phyloP scores from a whole-genome alignment of 2,113 vertebrate genomes.

The Solea senegalensis region DNA sequence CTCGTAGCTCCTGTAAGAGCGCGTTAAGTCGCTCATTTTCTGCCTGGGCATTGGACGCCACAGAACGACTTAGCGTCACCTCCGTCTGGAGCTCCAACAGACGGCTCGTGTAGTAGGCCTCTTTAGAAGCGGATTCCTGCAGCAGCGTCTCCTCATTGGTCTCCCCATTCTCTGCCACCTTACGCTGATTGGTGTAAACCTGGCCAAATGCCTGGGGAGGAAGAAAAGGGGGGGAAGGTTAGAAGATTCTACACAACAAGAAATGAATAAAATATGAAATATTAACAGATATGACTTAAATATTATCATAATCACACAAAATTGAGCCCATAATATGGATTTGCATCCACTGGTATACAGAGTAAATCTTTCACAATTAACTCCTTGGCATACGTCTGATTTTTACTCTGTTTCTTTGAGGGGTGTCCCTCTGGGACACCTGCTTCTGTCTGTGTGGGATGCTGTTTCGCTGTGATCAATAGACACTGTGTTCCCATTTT shows the following conservation, averaged over 20 bases:
- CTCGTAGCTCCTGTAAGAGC: constrained; percentile 88
- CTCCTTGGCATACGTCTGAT: constrained; percentile 10
- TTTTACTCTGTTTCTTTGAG: constrained; percentile 2
- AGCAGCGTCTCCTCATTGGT: constrained; percentile 94
- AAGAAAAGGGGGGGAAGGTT: neutral
- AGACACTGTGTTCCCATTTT: constrained; percentile 78
- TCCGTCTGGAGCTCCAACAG: constrained; percentile 94
- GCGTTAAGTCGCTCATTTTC: constrained; percentile 90
- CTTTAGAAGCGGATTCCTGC: constrained; percentile 95
- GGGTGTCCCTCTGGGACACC: constrained; percentile 50
- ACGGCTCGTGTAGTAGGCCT: constrained; percentile 92
- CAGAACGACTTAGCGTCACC: constrained; percentile 86
- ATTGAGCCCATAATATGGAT: neutral
- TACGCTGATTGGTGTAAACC: constrained; percentile 95
- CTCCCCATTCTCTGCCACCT: constrained; percentile 96
- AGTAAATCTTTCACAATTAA: constrained; percentile 4
- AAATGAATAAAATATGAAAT: too few relatives aligned
- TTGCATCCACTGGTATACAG: constrained; percentile 8
- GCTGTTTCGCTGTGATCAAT: constrained; percentile 81
- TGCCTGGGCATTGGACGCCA: constrained; percentile 88
- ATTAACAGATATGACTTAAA: neutral
- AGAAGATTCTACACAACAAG: neutral
- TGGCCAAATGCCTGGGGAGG: constrained; percentile 92
- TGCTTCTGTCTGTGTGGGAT: constrained; percentile 53
- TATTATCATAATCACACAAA: neutral